Base-by-base conservation (phyloP, 2,113 vertebrate species). In the Physeter macrocephalus region DNA sequence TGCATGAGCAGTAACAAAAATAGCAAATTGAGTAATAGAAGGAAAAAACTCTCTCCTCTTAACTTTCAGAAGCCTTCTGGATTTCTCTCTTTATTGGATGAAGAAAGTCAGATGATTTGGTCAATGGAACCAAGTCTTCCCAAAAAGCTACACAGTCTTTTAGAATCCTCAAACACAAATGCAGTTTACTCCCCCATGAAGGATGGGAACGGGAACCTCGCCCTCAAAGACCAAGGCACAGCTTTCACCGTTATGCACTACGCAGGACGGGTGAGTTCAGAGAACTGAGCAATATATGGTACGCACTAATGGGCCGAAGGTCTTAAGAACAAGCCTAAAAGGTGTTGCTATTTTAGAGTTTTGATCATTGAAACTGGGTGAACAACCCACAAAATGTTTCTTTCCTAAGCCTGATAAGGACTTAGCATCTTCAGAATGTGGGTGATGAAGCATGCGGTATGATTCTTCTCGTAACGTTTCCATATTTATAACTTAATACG, bases 161-260 rank as follows among this genome's bases (percentile, higher is more conserved):
- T 99, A 86, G 99, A 99, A 86, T 98, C 99, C 4, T 98, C 97
- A 43, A 98, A 98, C 15, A 98, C 97, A 34, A 99, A 99, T 0
- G 98, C 98, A 0, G 98, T 99, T 11, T 99, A 99, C 97, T 98
- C 99, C 39, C 99, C 99, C 27, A 98, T 98, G 83, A 99, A 99
- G 98, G 99, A 99, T 49, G 99, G 99, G 75, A 99, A 99, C 2
- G 99, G 99, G 69, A 99, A 99, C 88, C 98, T 99, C 2, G 98
- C 99, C 12, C 98, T 99, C 41, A 99, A 99, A 98, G 99, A 99
- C 93, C 99, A 99, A 78, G 99, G 99, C 61, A 98, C 98, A 0
- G 98, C 99, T 2, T 99, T 99, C 98, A 99, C 99, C 0, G 96
- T 99, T 90, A 98, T 99, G 98, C 99, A 99, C 98, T 99, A 99